phyloP scores from a whole-genome alignment of 1,140 invertebrate species.

The Phthorimaea operculella region DNA sequence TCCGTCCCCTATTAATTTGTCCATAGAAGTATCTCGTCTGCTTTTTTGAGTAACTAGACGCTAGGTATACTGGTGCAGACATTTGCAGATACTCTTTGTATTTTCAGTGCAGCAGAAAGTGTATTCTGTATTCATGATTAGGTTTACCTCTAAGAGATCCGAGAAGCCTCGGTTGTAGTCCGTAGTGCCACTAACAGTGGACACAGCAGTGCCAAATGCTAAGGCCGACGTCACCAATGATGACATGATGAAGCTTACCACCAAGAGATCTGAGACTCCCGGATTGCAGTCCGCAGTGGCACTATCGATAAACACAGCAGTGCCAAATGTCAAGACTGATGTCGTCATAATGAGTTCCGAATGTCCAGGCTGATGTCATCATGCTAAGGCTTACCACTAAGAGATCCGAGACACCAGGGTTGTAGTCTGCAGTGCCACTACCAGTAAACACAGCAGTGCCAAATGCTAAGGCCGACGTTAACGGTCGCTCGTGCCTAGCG shows the following conservation, averaged over 20 bases:
- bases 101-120: no score
- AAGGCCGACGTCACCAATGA: constrained; percentile 26
- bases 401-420: constrained; percentile 36
- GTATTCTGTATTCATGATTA: no score
- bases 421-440: constrained; percentile 33
- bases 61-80: no score
- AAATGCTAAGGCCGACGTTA: constrained; percentile 31
- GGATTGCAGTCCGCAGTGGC: constrained; percentile 38
- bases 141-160: constrained; percentile 39
- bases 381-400: constrained; percentile 37
- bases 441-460: constrained; percentile 45
- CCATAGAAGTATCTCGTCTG: no score
- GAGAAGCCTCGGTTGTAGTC: constrained; percentile 33
- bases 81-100: background rate
- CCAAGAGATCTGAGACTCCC: constrained; percentile 31
- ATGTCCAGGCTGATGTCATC: constrained; percentile 28
- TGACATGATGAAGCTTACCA: constrained; percentile 21
- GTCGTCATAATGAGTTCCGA: constrained; percentile 38
- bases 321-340: constrained; percentile 37
- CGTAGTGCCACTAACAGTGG: constrained; percentile 36
- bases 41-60: no score
- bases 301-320: constrained; percentile 38
- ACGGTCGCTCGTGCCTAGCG: constrained; percentile 41
- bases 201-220: constrained; percentile 38
- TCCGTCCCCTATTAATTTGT: no score